Evolutionary conservation across 2,797 vertebrate species (phyloP).

Genomic region (Diceros bicornis): DNA sequence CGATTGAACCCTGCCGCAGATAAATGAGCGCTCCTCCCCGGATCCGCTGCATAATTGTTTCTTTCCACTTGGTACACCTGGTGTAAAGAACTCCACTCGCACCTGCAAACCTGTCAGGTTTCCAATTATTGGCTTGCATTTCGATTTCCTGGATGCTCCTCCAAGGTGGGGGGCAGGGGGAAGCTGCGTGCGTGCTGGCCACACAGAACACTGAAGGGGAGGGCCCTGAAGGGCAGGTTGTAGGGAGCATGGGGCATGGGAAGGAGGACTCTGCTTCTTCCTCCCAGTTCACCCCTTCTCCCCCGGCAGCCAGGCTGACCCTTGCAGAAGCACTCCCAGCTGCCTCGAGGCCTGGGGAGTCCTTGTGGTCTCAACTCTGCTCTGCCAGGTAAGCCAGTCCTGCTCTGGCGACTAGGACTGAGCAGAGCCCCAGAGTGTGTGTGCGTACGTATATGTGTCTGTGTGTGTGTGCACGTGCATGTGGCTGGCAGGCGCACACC

Average conservation of each 20-base stretch:
- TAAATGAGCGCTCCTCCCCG: not conserved
- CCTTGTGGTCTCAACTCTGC: not conserved
- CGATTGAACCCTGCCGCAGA: not conserved
- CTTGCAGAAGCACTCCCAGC: not conserved
- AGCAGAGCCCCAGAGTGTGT: not conserved
- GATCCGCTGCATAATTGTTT: not conserved
- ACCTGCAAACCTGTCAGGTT: slow-evolving; percentile 65
- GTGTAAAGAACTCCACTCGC: slow-evolving; percentile 56
- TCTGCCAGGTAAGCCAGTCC: not conserved
- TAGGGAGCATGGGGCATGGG: rapidly evolving
- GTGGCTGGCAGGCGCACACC: not conserved
- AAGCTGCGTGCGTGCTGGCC: not conserved
- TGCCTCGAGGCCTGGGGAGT: not conserved
- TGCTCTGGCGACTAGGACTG: not conserved
- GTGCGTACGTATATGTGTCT: rapidly evolving
- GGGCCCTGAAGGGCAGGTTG: too few relatives aligned
- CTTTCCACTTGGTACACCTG: slow-evolving; percentile 53
- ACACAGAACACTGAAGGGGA: not conserved
- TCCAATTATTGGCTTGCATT: slow-evolving; percentile 54
- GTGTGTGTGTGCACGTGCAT: rapidly evolving
- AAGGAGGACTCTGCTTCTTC: too few relatives aligned
- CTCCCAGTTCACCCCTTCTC: not conserved
- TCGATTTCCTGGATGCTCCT: slow-evolving; percentile 25
- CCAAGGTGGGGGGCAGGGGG: not conserved
- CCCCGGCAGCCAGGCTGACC: not conserved